Evolutionary conservation across 2,888 invertebrate genomes (phyloP), one percentile per base, ranked within the genome.

Genomic region (Julus scandinavius): DNA sequence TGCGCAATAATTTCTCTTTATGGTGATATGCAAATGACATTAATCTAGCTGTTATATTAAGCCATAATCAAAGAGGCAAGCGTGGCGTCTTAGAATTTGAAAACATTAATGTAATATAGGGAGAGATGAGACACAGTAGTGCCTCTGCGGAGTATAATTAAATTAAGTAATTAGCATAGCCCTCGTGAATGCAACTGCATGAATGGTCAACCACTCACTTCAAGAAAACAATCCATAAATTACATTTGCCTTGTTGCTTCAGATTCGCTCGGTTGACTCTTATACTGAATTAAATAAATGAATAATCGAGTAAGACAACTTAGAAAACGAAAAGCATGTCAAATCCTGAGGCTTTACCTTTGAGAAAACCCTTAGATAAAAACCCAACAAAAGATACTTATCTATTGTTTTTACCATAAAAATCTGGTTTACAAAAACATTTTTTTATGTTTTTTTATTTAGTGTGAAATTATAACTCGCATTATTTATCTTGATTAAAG

Each of bases 101-200:
- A 20, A 4, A 15, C 38, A 63, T 6, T 54, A n/a, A n/a, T 11
- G 29, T 11, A 13, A 13, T 38, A 80, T 80, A 80, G 80, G 29
- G 38, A 13, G 38, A 80, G 15, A 80, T n/a, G n/a, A n/a, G 80
- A 80, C 80, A 80, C 80, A 80, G 29, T 80, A n/a, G n/a, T n/a
- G 80, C 80, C 38, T 80, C 80, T n/a, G 45, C 85, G n/a, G n/a
- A 50, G 50, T 41, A 29, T 85, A 85, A 85, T 85, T 50, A 85
- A 85, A 85, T 85, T 85, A 85, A 45, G 85, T 85, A n/a, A 85
- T 85, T 85, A 85, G 85, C 50, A 49, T 85, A 85, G 45, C 85
- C 85, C 50, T 85, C 17, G 49, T 85, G 50, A 85, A 85, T 50
- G 85, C 50, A 29, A 20, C 45, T 85, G 85, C 85, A 85, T 85